Conservation (phyloP, 2,113 vertebrate species). For the Ptilorrhoa leucosticta region DNA sequence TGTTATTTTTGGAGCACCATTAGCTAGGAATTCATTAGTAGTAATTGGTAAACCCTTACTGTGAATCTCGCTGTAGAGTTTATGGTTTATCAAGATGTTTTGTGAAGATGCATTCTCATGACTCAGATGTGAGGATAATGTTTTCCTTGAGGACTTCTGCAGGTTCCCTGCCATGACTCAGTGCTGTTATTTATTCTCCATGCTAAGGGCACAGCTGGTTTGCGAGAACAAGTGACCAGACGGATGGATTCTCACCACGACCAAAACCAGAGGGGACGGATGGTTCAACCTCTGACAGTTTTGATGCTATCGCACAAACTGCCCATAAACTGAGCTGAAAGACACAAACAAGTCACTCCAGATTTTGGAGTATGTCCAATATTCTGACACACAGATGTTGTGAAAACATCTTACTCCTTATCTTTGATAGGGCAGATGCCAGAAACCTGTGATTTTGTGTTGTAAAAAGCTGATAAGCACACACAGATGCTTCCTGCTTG, state of each 20-base stretch:
- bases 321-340: background rate
- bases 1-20: background rate
- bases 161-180: background rate
- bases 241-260: background rate
- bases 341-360: background rate
- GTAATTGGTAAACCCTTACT: background rate
- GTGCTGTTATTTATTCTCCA: background rate
- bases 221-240: background rate
- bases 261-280: background rate
- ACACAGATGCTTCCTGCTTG: conserved; percentile 3
- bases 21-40: background rate
- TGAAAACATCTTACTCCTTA: background rate
- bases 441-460: background rate
- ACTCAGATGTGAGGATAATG: background rate
- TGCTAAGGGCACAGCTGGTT: background rate
- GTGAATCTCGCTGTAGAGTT: background rate
- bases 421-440: background rate
- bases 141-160: background rate
- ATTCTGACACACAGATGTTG: background rate
- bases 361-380: background rate
- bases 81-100: background rate
- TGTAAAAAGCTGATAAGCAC: background rate
- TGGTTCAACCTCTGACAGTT: background rate
- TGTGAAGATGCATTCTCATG: background rate
- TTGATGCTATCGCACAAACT: background rate